These are phyloP conservation scores for Drosophila arawakana DNA, from an alignment of 1,140 invertebrate species.

Conservation along the genomic window DNA sequence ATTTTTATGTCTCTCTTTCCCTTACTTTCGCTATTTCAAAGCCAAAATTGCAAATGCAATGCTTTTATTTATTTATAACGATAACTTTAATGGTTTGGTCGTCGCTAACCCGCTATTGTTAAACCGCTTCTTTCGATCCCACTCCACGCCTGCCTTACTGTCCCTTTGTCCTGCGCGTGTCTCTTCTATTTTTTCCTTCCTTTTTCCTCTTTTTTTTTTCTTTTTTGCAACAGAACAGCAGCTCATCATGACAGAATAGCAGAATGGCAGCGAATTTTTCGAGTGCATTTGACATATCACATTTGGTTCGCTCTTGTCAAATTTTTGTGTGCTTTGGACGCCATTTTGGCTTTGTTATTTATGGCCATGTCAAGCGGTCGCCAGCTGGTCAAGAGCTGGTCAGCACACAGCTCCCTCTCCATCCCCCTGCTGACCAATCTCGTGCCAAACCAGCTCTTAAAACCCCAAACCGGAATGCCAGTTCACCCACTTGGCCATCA, in stretches of 20 bases:
- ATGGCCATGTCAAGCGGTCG: conserved; percentile 75
- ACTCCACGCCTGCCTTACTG: background rate
- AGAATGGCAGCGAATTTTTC: conserved; percentile 16
- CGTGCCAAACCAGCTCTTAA: background rate
- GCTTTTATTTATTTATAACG: conserved; percentile 37
- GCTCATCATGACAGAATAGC: conserved; percentile 12
- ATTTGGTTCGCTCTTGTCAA: conserved; percentile 62
- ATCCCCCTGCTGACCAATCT: background rate
- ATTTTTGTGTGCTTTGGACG: conserved; percentile 69
- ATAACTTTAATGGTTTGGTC: conserved; percentile 14
- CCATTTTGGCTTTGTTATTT: conserved; percentile 81
- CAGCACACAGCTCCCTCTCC: conserved; percentile 1
- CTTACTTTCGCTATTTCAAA: background rate
- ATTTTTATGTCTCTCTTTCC: conserved; percentile 26
- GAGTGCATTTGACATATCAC: conserved; percentile 80
- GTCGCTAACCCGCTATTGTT: conserved; percentile 3
- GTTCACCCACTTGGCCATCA: conserved; percentile 29
- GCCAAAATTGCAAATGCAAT: conserved; percentile 21
- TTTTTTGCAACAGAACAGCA: conserved; percentile 2
- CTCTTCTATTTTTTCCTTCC: no score
- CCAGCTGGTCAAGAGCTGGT: conserved; percentile 63
- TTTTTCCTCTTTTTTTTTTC: background rate
- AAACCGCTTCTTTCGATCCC: background rate
- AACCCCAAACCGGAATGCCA: background rate
- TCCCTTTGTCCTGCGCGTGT: no score